A percentile compares a stretch with the other conserved stretches of the same genome.
Conservation (phyloP, 1,140 invertebrate genomes). For the Nylanderia fulva region DNA sequence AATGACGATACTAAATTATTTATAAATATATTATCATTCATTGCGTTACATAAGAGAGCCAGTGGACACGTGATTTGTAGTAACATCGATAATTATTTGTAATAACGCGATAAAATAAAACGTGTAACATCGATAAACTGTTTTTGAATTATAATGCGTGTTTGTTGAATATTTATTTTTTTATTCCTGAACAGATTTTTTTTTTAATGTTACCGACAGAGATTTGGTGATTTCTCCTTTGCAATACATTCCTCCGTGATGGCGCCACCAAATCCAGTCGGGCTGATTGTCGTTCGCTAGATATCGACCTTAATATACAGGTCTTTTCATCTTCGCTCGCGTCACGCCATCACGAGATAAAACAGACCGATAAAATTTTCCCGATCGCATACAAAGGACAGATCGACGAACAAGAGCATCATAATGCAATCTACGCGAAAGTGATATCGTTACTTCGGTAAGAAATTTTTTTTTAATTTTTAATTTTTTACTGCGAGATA, state of each 20-base stretch:
- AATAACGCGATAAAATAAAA: background rate
- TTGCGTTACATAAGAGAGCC: background rate
- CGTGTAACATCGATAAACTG: background rate
- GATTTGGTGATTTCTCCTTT: conserved; percentile 33
- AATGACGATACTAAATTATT: background rate
- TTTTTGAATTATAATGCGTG: background rate
- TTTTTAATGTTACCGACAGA: conserved; percentile 71
- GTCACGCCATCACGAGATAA: conserved; percentile 8
- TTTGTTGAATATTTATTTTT: too few species aligned
- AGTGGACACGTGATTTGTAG: background rate
- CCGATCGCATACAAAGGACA: conserved; percentile 6
- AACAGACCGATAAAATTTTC: conserved; percentile 21
- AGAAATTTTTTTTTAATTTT: background rate
- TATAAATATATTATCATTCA: background rate
- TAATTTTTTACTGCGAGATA: background rate
- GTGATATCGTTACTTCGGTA: background rate
- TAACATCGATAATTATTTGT: too few species aligned
- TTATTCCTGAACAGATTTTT: background rate
- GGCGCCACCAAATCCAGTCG: conserved; percentile 79
- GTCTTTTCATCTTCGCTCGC: conserved; percentile 38
- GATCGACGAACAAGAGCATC: conserved; percentile 2
- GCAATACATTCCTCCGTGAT: conserved; percentile 67
- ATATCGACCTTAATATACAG: conserved; percentile 67
- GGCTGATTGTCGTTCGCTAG: background rate
- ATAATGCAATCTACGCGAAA: background rate